Evolutionary conservation across 2,113 vertebrate genomes (phyloP).

Genomic region (Aphelocoma coerulescens): DNA sequence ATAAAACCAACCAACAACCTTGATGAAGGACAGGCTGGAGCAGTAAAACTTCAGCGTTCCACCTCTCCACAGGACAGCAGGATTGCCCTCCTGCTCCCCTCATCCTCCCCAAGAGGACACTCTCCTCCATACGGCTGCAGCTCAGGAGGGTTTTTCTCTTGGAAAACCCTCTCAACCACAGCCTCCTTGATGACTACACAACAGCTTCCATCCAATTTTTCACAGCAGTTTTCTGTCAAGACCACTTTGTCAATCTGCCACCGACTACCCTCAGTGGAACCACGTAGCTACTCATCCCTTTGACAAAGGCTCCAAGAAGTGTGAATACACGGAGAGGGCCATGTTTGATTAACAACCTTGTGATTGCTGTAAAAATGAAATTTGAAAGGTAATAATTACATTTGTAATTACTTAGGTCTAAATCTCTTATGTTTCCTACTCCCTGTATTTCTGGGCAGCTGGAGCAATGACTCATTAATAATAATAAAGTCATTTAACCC

Average conservation of each 20-base stretch:
- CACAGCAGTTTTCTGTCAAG: constrained; percentile 33
- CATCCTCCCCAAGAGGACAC: background rate
- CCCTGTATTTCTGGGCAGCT: constrained; percentile 54
- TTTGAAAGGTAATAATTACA: constrained; percentile 84
- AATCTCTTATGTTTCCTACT: constrained; percentile 71
- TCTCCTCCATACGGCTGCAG: background rate
- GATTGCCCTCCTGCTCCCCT: background rate
- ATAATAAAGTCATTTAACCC: constrained; percentile 87
- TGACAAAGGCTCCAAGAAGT: constrained; percentile 20
- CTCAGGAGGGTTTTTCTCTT: background rate
- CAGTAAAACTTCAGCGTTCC: background rate
- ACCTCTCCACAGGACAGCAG: background rate
- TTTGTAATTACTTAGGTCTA: constrained; percentile 83
- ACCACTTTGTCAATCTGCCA: constrained; percentile 37
- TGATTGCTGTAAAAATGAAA: constrained; percentile 55
- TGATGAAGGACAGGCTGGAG: background rate
- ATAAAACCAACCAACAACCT: background rate
- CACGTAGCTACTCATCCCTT: background rate
- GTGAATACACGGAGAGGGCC: background rate
- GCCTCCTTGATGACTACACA: background rate
- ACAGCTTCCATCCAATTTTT: constrained; percentile 15
- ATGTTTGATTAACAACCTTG: constrained; percentile 61
- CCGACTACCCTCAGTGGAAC: background rate
- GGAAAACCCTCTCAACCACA: background rate
- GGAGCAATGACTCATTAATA: constrained; percentile 81